These are phyloP conservation scores for Coregonus clupeaformis DNA, from an alignment of 2,113 vertebrate genomes.

Conservation along the genomic window DNA sequence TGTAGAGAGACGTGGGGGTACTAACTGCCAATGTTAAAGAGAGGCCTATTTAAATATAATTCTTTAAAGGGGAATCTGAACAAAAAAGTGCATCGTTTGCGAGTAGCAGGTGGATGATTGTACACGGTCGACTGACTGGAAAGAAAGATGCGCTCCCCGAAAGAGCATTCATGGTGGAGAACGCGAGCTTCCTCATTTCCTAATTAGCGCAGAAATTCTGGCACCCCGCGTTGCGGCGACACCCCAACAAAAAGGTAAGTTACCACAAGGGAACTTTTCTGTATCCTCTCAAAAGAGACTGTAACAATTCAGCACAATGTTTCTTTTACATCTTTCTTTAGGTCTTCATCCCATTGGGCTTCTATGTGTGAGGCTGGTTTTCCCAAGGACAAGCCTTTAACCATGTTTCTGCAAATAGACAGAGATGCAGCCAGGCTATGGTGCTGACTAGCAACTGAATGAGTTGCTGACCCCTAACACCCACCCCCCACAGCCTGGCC, in stretches of 20 bases:
- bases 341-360: background rate
- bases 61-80: constrained; percentile 49
- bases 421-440: no score
- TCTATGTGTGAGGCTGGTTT: constrained; percentile 45
- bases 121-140: constrained; percentile 64
- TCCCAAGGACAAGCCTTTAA: constrained; percentile 1
- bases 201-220: constrained; percentile 66
- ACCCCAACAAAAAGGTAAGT: constrained; percentile 59
- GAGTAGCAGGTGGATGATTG: constrained; percentile 77
- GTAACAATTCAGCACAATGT: constrained; percentile 35
- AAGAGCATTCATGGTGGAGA: constrained; percentile 70
- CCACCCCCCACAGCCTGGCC: no score
- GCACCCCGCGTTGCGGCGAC: constrained; percentile 48
- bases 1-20: constrained; percentile 32
- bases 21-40: constrained; percentile 54
- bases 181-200: constrained; percentile 63
- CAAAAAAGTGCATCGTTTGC: constrained; percentile 53
- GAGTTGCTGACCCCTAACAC: no score
- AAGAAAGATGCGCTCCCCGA: constrained; percentile 60
- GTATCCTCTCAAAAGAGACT: constrained; percentile 58
- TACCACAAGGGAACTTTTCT: constrained; percentile 51
- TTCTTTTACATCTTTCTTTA: constrained; percentile 11
- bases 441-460: constrained; percentile 9
- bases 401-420: background rate
- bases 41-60: constrained; percentile 62